A percentile compares a stretch with the other conserved stretches of the same genome.
These are phyloP conservation scores for Melipona quadrifasciata DNA, from an alignment of 1,140 invertebrate species.

Conservation along the genomic window DNA sequence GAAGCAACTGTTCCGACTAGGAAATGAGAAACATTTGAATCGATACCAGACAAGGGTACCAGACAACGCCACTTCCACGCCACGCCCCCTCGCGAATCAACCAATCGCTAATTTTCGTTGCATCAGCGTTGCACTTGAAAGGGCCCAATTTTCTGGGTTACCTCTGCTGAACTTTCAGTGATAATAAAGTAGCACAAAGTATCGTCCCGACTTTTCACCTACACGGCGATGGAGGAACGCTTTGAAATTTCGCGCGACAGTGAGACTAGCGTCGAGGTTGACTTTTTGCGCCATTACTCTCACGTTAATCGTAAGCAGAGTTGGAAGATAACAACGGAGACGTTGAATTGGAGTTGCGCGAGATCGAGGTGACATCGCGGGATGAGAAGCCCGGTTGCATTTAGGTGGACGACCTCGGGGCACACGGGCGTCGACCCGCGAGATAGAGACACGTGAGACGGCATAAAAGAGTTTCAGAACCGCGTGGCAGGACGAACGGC, in stretches of 20 bases:
- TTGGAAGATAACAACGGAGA: background rate
- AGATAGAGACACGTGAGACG: conserved; percentile 56
- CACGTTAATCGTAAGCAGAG: background rate
- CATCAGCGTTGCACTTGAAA: too few relatives aligned
- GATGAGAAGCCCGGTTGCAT: conserved; percentile 4
- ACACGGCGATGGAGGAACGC: background rate
- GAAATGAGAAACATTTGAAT: too few relatives aligned
- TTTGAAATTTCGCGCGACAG: background rate
- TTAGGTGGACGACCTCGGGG: conserved; percentile 38
- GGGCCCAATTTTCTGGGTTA: too few relatives aligned
- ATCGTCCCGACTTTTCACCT: background rate
- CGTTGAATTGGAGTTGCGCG: background rate
- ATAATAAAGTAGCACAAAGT: too few relatives aligned
- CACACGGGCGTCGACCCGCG: conserved; percentile 53
- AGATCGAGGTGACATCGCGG: background rate
- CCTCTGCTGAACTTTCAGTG: too few relatives aligned
- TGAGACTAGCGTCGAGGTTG: background rate
- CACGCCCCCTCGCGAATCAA: too few relatives aligned
- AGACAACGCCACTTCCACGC: too few relatives aligned
- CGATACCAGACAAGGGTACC: too few relatives aligned
- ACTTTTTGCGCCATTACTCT: background rate
- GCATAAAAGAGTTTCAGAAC: conserved; percentile 42
- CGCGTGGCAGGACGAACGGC: conserved; percentile 1
- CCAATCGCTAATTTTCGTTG: too few relatives aligned
- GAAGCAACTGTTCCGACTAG: too few relatives aligned